Conservation (phyloP, 2,888 invertebrate genomes). For the Brenthis ino region DNA sequence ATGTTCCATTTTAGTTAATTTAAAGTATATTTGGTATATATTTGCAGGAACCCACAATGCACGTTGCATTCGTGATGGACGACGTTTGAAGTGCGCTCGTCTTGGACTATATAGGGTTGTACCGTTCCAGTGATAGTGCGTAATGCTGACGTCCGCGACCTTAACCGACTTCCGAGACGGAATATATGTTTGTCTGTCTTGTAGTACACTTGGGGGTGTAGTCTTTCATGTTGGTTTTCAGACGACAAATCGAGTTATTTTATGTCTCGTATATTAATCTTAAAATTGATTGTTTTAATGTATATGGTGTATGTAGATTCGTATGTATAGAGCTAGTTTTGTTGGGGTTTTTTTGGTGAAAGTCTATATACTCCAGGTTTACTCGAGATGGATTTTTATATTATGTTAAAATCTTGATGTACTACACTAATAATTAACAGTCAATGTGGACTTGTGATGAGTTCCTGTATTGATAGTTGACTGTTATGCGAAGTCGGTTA, state of each 20-base stretch:
- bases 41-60: conserved; percentile 76
- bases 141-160: conserved; percentile 36
- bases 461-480: conserved; percentile 11
- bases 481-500: conserved; percentile 39
- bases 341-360: no score
- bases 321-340: no score
- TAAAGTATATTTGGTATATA: no score
- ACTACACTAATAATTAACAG: conserved; percentile 22
- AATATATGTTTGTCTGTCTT: no score
- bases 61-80: conserved; percentile 79
- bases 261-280: no score
- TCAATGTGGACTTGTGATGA: background rate
- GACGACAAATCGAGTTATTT: no score
- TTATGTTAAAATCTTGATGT: background rate
- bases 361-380: no score
- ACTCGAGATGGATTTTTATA: background rate
- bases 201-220: no score
- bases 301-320: no score
- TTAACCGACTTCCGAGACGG: conserved; percentile 9
- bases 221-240: no score
- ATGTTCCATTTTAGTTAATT: no score
- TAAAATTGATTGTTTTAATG: no score
- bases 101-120: conserved; percentile 39
- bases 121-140: conserved; percentile 46
- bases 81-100: conserved; percentile 71